Evolutionary conservation across 2,888 invertebrate genomes (phyloP).

Genomic region (Rhorus exstirpatorius): DNA sequence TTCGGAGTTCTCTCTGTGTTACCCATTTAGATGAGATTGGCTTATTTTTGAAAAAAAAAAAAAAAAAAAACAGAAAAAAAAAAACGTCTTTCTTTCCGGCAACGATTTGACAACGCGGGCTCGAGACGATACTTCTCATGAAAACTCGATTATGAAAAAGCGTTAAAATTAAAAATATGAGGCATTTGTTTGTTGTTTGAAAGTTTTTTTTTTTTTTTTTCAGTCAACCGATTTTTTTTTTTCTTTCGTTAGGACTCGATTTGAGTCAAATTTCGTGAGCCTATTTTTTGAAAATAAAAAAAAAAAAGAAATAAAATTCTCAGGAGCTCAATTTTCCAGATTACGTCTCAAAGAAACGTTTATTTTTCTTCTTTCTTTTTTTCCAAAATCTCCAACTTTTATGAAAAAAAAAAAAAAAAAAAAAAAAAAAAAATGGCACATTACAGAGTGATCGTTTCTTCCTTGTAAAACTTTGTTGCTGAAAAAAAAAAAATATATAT

Average conservation of each 20-base stretch:
- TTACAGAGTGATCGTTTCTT: not conserved
- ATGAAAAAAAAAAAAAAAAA: conserved; percentile 3
- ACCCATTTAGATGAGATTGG: not conserved
- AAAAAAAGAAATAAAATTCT: not conserved
- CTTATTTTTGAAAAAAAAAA: not conserved
- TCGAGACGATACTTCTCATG: not conserved
- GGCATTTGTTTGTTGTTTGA: not conserved
- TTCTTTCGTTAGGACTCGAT: not conserved
- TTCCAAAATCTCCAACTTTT: not conserved
- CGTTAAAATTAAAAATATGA: not conserved
- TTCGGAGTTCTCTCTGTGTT: conserved; percentile 1
- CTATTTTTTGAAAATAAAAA: not conserved
- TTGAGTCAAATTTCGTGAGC: not conserved
- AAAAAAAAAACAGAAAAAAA: not conserved
- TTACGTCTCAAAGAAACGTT: not conserved
- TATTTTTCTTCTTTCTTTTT: not conserved
- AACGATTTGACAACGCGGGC: not conserved
- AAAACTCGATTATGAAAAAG: not conserved
- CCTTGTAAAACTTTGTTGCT: not conserved
- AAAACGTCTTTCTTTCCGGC: not conserved
- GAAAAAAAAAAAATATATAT: not conserved
- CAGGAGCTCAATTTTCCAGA: not conserved
- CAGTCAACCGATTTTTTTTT: not conserved
- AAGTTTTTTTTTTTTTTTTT: not conserved
- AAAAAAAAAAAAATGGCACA: not conserved